These are phyloP conservation scores for Stegodyphus dumicola DNA, from an alignment of 1,140 invertebrate species.

Conservation along the genomic window DNA sequence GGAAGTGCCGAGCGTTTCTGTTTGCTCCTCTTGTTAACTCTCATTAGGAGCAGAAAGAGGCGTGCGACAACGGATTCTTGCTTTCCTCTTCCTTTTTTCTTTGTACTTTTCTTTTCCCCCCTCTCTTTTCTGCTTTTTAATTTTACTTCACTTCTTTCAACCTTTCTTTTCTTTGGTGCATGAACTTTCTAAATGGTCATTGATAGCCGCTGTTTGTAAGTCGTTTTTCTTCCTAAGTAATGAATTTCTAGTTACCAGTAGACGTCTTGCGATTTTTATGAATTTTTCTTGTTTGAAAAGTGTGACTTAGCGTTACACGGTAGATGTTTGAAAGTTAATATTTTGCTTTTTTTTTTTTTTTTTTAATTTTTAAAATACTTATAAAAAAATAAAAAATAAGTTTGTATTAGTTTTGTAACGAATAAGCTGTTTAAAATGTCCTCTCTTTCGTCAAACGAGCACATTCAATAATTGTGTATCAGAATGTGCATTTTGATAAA, in stretches of 20 bases:
- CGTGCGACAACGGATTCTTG: conserved; percentile 4
- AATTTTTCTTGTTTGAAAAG: too few relatives aligned
- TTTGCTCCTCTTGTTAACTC: conserved; percentile 39
- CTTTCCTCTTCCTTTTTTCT: not conserved
- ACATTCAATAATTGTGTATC: too few relatives aligned
- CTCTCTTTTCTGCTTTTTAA: not conserved
- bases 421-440: too few relatives aligned
- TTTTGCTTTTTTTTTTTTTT: too few relatives aligned
- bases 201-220: not conserved
- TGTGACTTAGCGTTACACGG: too few relatives aligned
- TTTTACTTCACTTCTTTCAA: not conserved
- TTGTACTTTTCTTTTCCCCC: not conserved
- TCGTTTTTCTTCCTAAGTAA: not conserved
- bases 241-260: not conserved
- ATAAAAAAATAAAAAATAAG: too few relatives aligned
- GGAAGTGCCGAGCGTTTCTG: conserved; percentile 46
- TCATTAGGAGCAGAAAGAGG: conserved; percentile 51
- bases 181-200: too few relatives aligned
- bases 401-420: too few relatives aligned
- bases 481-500: too few relatives aligned
- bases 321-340: too few relatives aligned
- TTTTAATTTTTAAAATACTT: too few relatives aligned
- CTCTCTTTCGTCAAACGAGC: too few relatives aligned
- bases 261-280: not conserved
- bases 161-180: not conserved